Percentiles rank a stretch among this genome's conserved stretches.
Evolutionary conservation across 2,888 invertebrate species (phyloP).

Genomic region (Pherbina coryleti): DNA sequence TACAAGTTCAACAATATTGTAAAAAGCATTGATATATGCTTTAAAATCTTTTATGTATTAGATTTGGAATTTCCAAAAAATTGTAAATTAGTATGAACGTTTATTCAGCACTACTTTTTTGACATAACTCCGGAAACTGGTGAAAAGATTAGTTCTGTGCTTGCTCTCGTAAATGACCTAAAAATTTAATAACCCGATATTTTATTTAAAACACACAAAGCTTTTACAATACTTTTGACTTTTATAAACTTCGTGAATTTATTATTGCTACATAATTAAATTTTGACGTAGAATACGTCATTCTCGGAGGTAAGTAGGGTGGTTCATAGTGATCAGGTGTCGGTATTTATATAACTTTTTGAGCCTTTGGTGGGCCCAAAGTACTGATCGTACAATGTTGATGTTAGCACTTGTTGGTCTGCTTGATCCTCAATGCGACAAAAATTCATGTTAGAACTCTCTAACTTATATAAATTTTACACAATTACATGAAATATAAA

Average conservation of each 20-base stretch:
- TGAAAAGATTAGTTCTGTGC: not conserved
- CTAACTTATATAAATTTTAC: too few species aligned
- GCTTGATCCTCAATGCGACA: too few species aligned
- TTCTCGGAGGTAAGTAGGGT: too few species aligned
- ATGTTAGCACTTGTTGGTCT: too few species aligned
- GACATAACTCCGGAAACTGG: not conserved
- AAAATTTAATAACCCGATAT: not conserved
- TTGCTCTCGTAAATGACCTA: not conserved
- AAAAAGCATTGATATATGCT: constrained; percentile 4
- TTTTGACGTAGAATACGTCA: too few species aligned
- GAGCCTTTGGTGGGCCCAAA: too few species aligned
- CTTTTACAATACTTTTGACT: too few species aligned
- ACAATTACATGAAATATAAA: too few species aligned
- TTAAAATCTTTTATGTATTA: constrained; percentile 9
- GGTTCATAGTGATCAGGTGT: too few species aligned
- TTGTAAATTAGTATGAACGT: constrained; percentile 6
- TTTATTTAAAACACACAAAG: not conserved
- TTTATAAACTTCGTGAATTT: not conserved
- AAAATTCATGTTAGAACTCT: too few species aligned
- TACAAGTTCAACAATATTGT: constrained; percentile 11
- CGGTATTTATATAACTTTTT: too few species aligned
- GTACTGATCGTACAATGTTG: too few species aligned
- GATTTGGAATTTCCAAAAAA: not conserved
- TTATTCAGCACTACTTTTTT: constrained; percentile 10
- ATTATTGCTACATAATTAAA: not conserved